Conservation (phyloP, 2,888 invertebrate genomes). For the Pandemis cinnamomeana region DNA sequence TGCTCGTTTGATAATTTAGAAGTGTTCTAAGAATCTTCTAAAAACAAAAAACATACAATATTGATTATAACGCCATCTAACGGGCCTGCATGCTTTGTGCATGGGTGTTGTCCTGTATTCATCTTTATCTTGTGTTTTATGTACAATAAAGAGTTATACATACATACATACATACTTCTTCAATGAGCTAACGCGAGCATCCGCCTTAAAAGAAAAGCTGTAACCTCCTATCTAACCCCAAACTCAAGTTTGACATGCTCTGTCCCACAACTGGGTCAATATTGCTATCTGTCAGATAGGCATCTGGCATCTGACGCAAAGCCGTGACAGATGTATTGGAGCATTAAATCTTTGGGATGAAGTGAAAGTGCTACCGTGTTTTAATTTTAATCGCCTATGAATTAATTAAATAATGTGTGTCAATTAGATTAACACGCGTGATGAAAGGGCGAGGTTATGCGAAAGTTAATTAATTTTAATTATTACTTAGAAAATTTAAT, state of each 20-base stretch:
- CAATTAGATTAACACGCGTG: conserved; percentile 5
- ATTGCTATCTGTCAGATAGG: conserved; percentile 50
- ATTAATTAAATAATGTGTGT: conserved; percentile 14
- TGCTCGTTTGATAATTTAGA: no score
- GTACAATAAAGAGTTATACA: no score
- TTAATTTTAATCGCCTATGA: conserved; percentile 9
- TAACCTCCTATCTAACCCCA: not conserved
- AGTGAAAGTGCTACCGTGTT: conserved; percentile 22
- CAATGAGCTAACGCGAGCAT: no score
- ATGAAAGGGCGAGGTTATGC: conserved; percentile 3
- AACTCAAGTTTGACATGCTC: conserved; percentile 43
- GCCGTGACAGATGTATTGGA: conserved; percentile 38
- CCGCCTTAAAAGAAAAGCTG: no score
- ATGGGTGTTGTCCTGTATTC: no score
- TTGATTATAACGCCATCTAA: no score
- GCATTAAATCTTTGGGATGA: conserved; percentile 17
- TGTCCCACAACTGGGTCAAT: conserved; percentile 52
- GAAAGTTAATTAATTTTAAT: not conserved
- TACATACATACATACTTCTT: no score
- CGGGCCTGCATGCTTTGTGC: no score
- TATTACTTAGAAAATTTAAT: no score
- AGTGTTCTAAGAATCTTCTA: no score
- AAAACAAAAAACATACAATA: no score
- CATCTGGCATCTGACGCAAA: conserved; percentile 36
- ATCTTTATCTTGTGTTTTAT: no score